phyloP scores from a whole-genome alignment of 2,113 vertebrate genomes.

The Podarcis muralis region DNA sequence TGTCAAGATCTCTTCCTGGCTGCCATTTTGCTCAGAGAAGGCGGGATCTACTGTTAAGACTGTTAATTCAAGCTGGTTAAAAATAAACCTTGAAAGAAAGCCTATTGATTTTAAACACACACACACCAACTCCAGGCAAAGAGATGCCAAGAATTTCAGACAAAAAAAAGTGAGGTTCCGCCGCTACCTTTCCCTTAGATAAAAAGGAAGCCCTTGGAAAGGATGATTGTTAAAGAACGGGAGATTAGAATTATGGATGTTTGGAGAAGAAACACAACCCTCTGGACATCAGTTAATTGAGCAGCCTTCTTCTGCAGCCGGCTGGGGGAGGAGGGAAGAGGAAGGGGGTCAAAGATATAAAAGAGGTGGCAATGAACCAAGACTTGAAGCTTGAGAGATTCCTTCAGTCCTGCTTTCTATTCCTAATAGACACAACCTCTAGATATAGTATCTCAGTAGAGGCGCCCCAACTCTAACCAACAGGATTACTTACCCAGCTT shows the following conservation, averaged over 20 bases:
- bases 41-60: neutral
- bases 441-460: constrained; percentile 9
- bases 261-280: neutral
- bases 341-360: neutral
- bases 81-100: constrained; percentile 49
- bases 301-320: constrained; percentile 1
- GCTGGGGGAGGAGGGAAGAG: neutral
- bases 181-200: neutral
- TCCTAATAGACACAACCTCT: constrained; percentile 23
- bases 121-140: constrained; percentile 15
- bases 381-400: neutral
- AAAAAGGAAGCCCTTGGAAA: neutral
- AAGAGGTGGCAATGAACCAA: constrained; percentile 15
- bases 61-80: constrained; percentile 45
- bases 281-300: constrained; percentile 16
- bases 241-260: neutral
- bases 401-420: constrained; percentile 28
- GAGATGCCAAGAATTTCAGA: constrained; percentile 38
- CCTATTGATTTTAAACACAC: constrained; percentile 18
- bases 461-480: neutral
- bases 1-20: constrained; percentile 38
- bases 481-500: neutral
- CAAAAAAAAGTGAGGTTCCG: neutral
- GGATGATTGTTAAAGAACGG: neutral
- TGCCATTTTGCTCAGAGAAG: constrained; percentile 45